Base-by-base conservation (phyloP, 2,888 invertebrate genomes). In the Drosophila tripunctata region DNA sequence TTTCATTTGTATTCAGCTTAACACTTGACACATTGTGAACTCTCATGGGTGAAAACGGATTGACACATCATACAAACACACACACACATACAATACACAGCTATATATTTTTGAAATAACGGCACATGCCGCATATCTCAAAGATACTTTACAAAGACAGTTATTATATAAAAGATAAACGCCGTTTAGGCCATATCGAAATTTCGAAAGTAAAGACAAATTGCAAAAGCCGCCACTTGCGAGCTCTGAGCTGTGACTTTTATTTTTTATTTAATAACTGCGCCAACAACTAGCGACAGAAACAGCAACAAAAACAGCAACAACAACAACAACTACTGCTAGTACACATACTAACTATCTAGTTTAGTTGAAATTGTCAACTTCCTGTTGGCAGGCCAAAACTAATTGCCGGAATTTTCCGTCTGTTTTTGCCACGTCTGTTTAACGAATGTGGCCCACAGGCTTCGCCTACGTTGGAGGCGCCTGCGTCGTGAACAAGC, bases 391-490 rank as follows among this genome's bases (percentile, higher is more conserved):
- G 17, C 45, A 17, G 19, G 63, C 44, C 63, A 66, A 62, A 54
- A 52, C 65, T 76, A 78, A 87, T 87, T 81, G 73, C 57, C 67
- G 57, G n/a, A 52, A 79, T 76, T 86, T 70, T 63, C 31, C 62
- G 43, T 63, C 31, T 65, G 43, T 63, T 65, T 82, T 65, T 57
- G 56, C 64, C 50, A 43, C 41, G 8, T 27, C 3, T 3, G 0
- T 27, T 27, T 27, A n/a, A 45, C 35, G 58, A 58, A 55, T 73
- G 31, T 58, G 72, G 60, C 51, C 47, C 58, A 74, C 93, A 97
- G 98, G 98, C 90, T 98, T 98, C 91, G 98, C 98, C 66, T 98
- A 98, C 92, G 98, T 98, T 71, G 98, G 98, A 69, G 98, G 98
- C 88, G 98, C 98, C 56, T 98, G 98, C 91, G 98, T 98, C 55